Evolutionary conservation across 2,797 vertebrate genomes (phyloP).

Genomic region (Gallirallus australis): DNA sequence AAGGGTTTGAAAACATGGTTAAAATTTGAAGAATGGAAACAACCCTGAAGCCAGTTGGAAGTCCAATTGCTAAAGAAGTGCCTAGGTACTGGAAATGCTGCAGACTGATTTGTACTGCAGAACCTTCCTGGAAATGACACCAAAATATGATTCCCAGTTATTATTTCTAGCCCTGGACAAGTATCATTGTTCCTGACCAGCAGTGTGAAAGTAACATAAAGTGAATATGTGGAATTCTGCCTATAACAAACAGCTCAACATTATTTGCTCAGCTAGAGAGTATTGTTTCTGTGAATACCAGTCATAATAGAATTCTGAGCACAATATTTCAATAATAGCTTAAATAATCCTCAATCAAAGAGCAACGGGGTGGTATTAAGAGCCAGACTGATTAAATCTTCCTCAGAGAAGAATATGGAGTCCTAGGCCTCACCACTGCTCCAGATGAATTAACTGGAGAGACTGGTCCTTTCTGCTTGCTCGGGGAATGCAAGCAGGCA

Average conservation of each 20-base stretch:
- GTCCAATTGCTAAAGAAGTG: background rate
- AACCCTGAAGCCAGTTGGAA: background rate
- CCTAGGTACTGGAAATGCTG: background rate
- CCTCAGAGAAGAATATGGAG: background rate
- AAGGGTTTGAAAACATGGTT: conserved; percentile 37
- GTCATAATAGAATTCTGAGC: conserved; percentile 15
- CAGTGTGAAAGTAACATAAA: conserved; percentile 59
- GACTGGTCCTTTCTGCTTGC: background rate
- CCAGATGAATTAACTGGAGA: background rate
- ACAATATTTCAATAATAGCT: conserved; percentile 30
- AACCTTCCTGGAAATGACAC: conserved; percentile 18
- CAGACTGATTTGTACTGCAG: background rate
- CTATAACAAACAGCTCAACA: conserved; percentile 26
- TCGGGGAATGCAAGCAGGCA: background rate
- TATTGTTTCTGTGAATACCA: conserved; percentile 50
- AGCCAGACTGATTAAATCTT: conserved; percentile 46
- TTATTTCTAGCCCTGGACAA: conserved; percentile 22
- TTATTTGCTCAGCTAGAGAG: conserved; percentile 35
- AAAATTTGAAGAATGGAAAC: conserved; percentile 39
- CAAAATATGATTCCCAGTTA: conserved; percentile 39
- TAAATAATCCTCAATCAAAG: conserved; percentile 49
- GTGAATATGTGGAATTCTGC: conserved; percentile 64
- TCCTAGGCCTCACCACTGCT: background rate
- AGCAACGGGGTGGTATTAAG: background rate
- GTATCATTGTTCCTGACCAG: conserved; percentile 52